Percentiles rank a stretch among this genome's conserved stretches.
These are phyloP conservation scores for Myopa testacea DNA, from an alignment of 2,888 invertebrate genomes.

Conservation along the genomic window DNA sequence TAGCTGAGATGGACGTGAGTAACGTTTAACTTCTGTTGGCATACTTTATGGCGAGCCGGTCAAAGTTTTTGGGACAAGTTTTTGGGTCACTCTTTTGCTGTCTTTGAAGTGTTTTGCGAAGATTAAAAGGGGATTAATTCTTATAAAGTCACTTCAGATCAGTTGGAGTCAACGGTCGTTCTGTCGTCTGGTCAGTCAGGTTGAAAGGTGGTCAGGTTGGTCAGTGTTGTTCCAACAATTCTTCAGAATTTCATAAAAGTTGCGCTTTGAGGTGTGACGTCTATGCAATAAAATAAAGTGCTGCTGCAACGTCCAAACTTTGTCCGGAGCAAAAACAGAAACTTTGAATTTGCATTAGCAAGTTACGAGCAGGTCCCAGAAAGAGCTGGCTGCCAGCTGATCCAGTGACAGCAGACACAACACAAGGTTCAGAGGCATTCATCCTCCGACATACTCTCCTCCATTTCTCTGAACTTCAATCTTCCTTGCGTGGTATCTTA, in stretches of 20 bases:
- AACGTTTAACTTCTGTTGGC: slow-evolving; percentile 1
- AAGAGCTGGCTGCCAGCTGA: slow-evolving; percentile 3
- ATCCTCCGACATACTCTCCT: no score
- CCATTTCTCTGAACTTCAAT: no score
- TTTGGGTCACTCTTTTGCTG: not conserved
- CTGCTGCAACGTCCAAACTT: not conserved
- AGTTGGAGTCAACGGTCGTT: not conserved
- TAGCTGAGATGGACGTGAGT: not conserved
- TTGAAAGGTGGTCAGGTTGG: not conserved
- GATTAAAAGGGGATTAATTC: not conserved
- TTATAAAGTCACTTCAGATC: not conserved
- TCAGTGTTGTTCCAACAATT: slow-evolving; percentile 14
- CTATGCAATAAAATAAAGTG: slow-evolving; percentile 29
- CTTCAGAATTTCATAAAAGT: slow-evolving; percentile 12
- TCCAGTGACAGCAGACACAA: slow-evolving; percentile 2
- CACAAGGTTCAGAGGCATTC: not conserved
- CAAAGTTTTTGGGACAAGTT: not conserved
- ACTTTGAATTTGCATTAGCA: slow-evolving; percentile 16
- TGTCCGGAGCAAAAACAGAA: slow-evolving; percentile 1
- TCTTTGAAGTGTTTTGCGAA: not conserved
- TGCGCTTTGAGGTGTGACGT: slow-evolving; percentile 30
- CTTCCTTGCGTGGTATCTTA: no score
- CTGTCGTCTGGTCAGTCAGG: not conserved
- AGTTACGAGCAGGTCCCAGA: not conserved
- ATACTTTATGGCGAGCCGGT: not conserved